Evolutionary conservation across 2,888 invertebrate genomes (phyloP), one percentile per base, ranked within the genome.

Genomic region (Drosophila prolongata): DNA sequence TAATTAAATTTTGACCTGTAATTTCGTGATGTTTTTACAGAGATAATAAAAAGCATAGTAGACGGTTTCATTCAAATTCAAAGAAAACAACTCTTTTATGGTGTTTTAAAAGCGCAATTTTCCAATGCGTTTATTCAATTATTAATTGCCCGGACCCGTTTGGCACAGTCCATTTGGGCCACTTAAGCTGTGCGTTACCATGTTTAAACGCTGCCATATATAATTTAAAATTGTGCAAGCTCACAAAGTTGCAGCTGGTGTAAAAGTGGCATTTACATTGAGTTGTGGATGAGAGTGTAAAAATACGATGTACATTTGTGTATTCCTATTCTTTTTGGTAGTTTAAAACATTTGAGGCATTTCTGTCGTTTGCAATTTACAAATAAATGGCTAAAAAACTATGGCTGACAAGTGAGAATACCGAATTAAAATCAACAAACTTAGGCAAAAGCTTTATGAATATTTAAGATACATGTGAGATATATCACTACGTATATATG

Each of bases 311-410:
- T 85, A 77, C 79, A 75, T 70, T 61, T 38, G 62, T 66, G 50
- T 57, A 61, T 58, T 13, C 16, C 1, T 16, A 16, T 16, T 16
- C 16, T 16, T 82, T 82, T 87, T 80, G 78, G 73, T 84, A 86
- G 86, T 86, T 86, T 87, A 79, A 77, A 89, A 86, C 86, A 68
- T 78, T 76, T 76, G 87, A 89, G 86, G 89, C 86, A 87, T 75
- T 84, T 89, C 42, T 65, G 76, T 80, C 80, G 68, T 56, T 58
- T 75, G 49, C 59, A 47, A 34, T 60, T 55, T 30, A 62, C 75
- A 71, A 56, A 72, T 56, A 56, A 87, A 89, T 87, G 85, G 73
- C 87, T 72, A 70, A 62, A 76, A 53, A 58, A 69, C 72, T 62
- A 86, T 83, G 82, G 88, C 82, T 80, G 86, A 79, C 71, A 71